phyloP scores from a whole-genome alignment of 2,888 invertebrate genomes.

The Macrosoma leucophasiata region DNA sequence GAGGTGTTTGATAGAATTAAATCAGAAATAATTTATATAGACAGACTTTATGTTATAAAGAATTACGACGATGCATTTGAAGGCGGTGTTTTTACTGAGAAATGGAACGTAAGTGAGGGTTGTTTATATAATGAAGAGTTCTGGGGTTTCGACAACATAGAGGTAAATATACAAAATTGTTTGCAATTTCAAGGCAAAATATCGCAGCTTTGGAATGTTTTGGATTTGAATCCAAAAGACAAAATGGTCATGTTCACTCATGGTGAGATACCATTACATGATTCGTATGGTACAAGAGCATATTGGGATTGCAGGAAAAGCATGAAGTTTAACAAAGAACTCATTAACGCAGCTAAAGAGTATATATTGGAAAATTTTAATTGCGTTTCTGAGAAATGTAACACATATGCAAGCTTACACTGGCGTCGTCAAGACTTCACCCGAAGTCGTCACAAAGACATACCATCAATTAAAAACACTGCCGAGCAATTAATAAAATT shows the following conservation, averaged over 20 bases:
- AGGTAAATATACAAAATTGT: constrained; percentile 80
- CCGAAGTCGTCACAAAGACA: constrained; percentile 80
- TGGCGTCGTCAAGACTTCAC: constrained; percentile 93
- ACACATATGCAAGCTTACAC: constrained; percentile 89
- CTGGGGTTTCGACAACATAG: constrained; percentile 84
- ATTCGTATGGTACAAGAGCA: constrained; percentile 85
- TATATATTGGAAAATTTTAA: constrained; percentile 64
- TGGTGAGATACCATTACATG: constrained; percentile 91
- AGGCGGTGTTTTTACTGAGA: constrained; percentile 87
- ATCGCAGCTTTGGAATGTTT: constrained; percentile 77
- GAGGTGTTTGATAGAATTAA: constrained; percentile 76
- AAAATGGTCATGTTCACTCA: constrained; percentile 82
- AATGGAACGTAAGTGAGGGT: constrained; percentile 82
- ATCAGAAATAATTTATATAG: constrained; percentile 69
- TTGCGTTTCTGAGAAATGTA: constrained; percentile 56
- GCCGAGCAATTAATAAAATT: constrained; percentile 81
- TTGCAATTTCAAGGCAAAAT: constrained; percentile 89
- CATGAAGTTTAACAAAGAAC: constrained; percentile 87
- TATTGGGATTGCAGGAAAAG: constrained; percentile 94
- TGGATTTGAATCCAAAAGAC: constrained; percentile 52
- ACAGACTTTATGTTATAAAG: constrained; percentile 87
- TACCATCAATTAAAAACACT: constrained; percentile 86
- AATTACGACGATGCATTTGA: constrained; percentile 91
- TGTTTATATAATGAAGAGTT: constrained; percentile 66
- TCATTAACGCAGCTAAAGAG: constrained; percentile 79